Percentiles rank a stretch among this genome's conserved stretches.
phyloP scores from a whole-genome alignment of 2,797 vertebrate genomes.

The Sebastes wilsoni region DNA sequence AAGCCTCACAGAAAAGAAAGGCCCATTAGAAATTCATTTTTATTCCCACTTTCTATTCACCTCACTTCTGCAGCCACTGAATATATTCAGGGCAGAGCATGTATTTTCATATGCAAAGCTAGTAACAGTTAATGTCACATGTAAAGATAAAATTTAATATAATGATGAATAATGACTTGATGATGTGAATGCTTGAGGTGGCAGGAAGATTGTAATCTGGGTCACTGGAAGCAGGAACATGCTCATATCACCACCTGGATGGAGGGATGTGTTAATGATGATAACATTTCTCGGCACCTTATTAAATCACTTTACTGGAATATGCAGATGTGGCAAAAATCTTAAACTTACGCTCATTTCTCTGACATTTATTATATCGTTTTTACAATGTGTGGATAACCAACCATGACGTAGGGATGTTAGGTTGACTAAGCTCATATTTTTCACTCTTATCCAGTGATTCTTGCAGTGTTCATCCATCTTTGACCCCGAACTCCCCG shows the following conservation, averaged over 20 bases:
- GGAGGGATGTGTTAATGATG: neutral
- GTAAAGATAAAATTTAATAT: constrained; percentile 7
- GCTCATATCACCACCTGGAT: constrained; percentile 6
- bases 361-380: neutral
- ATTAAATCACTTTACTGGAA: neutral
- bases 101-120: constrained; percentile 10
- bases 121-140: constrained; percentile 15
- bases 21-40: constrained; percentile 2
- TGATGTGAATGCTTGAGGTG: constrained; percentile 4
- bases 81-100: neutral
- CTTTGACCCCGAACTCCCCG: constrained; percentile 6
- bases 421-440: constrained; percentile 3
- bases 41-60: constrained; percentile 1
- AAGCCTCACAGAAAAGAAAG: neutral
- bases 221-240: constrained; percentile 1
- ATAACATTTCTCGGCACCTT: constrained; percentile 1
- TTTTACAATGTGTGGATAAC: neutral
- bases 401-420: neutral
- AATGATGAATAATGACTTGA: constrained; percentile 32
- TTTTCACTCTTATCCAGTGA: neutral
- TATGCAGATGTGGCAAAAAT: neutral
- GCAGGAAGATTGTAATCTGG: constrained; percentile 1
- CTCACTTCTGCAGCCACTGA: neutral
- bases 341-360: neutral
- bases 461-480: neutral